Percentiles rank a stretch among this genome's conserved stretches.
These are phyloP conservation scores for Lycorma delicatula DNA, from an alignment of 1,140 invertebrate species.

Conservation along the genomic window DNA sequence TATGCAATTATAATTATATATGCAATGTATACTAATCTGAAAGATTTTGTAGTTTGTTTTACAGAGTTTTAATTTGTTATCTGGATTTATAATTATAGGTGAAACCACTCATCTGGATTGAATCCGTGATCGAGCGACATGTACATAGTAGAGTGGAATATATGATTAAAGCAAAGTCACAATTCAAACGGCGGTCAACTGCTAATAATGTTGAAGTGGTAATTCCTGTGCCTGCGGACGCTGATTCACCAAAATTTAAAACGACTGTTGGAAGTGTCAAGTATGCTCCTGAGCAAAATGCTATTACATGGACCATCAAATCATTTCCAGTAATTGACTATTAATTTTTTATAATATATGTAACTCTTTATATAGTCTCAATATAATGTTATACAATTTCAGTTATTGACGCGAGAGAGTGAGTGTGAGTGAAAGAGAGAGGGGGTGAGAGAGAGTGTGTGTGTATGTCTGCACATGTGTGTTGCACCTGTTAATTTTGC, in stretches of 20 bases:
- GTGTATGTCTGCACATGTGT: no score
- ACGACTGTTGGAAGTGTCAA: constrained; percentile 96
- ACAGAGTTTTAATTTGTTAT: no score
- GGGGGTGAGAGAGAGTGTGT: no score
- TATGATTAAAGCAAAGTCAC: constrained; percentile 99
- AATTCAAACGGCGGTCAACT: constrained; percentile 96
- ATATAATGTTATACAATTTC: no score
- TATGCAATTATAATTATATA: no score
- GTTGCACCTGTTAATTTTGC: no score
- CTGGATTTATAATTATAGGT: constrained; percentile 51
- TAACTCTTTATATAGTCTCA: no score
- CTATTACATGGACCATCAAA: constrained; percentile 99
- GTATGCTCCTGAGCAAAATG: constrained; percentile 95
- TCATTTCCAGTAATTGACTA: constrained; percentile 72
- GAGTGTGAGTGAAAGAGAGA: no score
- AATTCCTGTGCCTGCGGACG: constrained; percentile 96
- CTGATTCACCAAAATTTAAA: constrained; percentile 98
- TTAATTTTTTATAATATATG: constrained; percentile 16
- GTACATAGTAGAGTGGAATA: constrained; percentile 97
- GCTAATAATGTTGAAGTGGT: constrained; percentile 99
- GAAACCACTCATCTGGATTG: constrained; percentile 99
- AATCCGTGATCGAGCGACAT: constrained; percentile 98
- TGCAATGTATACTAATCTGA: no score
- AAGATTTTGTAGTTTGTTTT: no score
- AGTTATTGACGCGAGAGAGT: no score